Evolutionary conservation across 2,113 vertebrate genomes (phyloP).

Genomic region (Pseudorectes ferrugineus): DNA sequence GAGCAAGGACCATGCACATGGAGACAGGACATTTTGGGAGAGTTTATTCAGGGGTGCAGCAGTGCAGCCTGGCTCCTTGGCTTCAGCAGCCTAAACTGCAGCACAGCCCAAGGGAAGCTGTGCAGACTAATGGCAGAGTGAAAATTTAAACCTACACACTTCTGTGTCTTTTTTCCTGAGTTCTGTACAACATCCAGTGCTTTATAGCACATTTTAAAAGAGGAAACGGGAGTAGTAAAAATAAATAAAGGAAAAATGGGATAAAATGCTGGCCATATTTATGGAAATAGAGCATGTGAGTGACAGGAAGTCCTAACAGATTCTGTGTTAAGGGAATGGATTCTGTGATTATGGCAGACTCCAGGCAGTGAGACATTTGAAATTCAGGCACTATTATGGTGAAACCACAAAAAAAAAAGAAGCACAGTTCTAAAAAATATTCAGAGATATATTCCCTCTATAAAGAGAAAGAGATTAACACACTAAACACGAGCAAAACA

Average conservation of each 20-base stretch:
- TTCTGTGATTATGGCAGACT: background rate
- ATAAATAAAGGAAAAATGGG: background rate
- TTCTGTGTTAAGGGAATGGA: background rate
- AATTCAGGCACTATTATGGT: background rate
- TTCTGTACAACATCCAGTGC: background rate
- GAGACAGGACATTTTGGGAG: background rate
- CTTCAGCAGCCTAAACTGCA: background rate
- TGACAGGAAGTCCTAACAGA: background rate
- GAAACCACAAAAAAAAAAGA: background rate
- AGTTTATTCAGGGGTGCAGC: background rate
- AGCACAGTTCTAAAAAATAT: background rate
- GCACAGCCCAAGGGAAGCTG: background rate
- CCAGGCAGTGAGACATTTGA: background rate
- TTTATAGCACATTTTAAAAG: background rate
- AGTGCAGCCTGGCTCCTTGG: background rate
- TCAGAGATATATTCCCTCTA: background rate
- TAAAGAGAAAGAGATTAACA: background rate
- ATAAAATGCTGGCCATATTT: background rate
- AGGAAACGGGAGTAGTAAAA: background rate
- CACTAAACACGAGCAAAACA: background rate
- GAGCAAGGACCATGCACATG: rapidly evolving
- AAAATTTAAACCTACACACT: background rate
- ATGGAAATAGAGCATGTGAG: background rate
- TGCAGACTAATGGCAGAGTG: background rate
- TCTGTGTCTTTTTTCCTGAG: background rate